A percentile compares a stretch with the other conserved stretches of the same genome.
These are phyloP conservation scores for Hecatera dysodea DNA, from an alignment of 2,888 invertebrate species.

Conservation along the genomic window DNA sequence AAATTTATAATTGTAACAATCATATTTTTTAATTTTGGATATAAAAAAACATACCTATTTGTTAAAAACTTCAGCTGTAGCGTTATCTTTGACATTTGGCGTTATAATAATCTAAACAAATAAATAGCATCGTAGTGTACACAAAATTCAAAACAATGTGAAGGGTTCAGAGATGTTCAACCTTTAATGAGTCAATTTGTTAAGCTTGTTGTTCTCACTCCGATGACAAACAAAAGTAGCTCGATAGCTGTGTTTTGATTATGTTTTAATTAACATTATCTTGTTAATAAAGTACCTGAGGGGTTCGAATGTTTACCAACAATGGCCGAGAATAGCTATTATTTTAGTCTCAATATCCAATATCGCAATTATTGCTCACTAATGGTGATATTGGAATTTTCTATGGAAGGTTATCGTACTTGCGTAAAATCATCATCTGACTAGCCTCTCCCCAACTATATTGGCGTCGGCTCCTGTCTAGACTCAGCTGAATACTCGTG, in stretches of 20 bases:
- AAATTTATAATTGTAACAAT: no score
- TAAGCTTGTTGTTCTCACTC: conserved; percentile 20
- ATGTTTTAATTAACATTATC: conserved; percentile 28
- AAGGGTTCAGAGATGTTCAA: conserved; percentile 10
- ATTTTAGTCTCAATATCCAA: background rate
- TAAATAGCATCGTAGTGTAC: background rate
- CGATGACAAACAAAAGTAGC: conserved; percentile 24
- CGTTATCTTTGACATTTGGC: no score
- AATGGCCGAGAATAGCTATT: background rate
- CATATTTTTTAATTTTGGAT: no score
- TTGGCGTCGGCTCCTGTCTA: no score
- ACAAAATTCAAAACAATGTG: conserved; percentile 1
- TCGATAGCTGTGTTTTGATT: conserved; percentile 16
- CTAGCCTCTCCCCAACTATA: no score
- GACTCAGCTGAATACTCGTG: no score
- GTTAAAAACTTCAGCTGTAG: no score
- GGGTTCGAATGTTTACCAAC: conserved; percentile 2
- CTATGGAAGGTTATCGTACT: background rate
- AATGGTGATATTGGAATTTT: no score
- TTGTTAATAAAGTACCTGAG: conserved; percentile 4
- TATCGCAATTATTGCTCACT: background rate
- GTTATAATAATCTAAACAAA: no score
- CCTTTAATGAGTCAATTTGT: conserved; percentile 26
- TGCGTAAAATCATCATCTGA: no score
- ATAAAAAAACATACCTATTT: no score